Conservation (phyloP, 2,888 invertebrate species). For the Melinaea marsaeus region DNA sequence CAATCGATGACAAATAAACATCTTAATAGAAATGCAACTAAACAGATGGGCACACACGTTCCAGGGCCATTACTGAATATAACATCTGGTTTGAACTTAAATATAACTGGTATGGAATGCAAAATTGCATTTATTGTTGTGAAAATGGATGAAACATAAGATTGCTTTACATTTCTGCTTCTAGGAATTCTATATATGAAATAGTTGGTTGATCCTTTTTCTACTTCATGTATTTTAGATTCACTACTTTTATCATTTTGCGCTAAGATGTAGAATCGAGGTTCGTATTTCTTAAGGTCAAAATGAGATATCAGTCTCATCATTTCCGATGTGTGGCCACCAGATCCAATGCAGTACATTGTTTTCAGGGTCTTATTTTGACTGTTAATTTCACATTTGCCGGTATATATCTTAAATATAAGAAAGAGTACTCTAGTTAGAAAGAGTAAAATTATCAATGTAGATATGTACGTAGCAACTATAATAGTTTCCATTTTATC, state of each 20-base stretch:
- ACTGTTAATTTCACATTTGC: slow-evolving; percentile 35
- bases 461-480: neutral
- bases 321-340: slow-evolving; percentile 98
- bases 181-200: slow-evolving; percentile 83
- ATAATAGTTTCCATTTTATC: slow-evolving; percentile 10
- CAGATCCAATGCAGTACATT: slow-evolving; percentile 85
- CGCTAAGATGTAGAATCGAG: slow-evolving; percentile 88
- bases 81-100: slow-evolving; percentile 85
- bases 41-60: slow-evolving; percentile 94
- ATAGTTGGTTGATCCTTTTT: slow-evolving; percentile 59
- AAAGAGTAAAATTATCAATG: slow-evolving; percentile 4
- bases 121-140: slow-evolving; percentile 87
- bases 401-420: slow-evolving; percentile 25
- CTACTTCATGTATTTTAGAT: slow-evolving; percentile 79
- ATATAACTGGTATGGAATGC: slow-evolving; percentile 82
- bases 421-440: slow-evolving; percentile 15
- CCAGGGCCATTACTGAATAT: slow-evolving; percentile 97
- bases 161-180: slow-evolving; percentile 92
- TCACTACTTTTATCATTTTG: slow-evolving; percentile 86
- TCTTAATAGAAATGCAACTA: slow-evolving; percentile 85
- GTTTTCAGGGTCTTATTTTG: slow-evolving; percentile 56
- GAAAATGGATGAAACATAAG: slow-evolving; percentile 86
- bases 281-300: slow-evolving; percentile 80
- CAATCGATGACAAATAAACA: slow-evolving; percentile 81
- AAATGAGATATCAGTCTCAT: slow-evolving; percentile 83